Percentiles rank a stretch among this genome's conserved stretches.
phyloP scores from a whole-genome alignment of 2,113 vertebrate species.

The Microtus richardsoni region DNA sequence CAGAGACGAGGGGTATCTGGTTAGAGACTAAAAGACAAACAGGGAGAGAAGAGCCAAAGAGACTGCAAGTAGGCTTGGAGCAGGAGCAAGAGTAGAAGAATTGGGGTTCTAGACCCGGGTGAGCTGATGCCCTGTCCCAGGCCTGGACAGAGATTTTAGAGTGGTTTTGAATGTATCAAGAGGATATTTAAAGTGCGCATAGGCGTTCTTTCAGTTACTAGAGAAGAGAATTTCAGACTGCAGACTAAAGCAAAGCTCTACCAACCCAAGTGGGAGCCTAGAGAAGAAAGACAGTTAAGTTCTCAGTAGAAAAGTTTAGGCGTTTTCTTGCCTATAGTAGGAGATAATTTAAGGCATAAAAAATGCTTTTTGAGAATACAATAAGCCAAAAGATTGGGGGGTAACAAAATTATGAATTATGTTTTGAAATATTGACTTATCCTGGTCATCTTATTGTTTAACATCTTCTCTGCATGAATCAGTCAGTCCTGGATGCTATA shows the following conservation, averaged over 20 bases:
- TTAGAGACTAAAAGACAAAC: slow-evolving; percentile 17
- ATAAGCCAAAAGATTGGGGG: slow-evolving; percentile 6
- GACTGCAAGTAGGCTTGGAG: neutral
- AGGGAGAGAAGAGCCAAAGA: neutral
- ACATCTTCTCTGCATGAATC: slow-evolving; percentile 28
- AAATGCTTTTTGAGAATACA: neutral
- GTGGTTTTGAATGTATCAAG: neutral
- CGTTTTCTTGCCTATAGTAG: neutral
- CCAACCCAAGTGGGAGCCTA: slow-evolving; percentile 22
- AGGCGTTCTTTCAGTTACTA: slow-evolving; percentile 36
- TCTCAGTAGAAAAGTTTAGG: slow-evolving; percentile 42
- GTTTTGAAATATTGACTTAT: slow-evolving; percentile 49
- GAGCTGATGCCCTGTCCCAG: neutral
- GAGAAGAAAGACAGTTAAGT: slow-evolving; percentile 38
- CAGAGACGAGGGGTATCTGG: slow-evolving; percentile 19
- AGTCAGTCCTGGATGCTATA: slow-evolving; percentile 32
- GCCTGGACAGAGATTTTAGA: neutral
- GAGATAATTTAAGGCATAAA: neutral
- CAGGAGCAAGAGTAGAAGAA: neutral
- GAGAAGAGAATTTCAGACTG: slow-evolving; percentile 47
- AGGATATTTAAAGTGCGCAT: neutral
- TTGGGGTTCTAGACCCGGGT: neutral
- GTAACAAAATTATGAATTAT: neutral
- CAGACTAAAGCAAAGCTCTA: slow-evolving; percentile 40
- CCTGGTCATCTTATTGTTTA: slow-evolving; percentile 58